Conservation (phyloP, 2,113 vertebrate species). For the Boulengeromyrus knoepffleri region DNA sequence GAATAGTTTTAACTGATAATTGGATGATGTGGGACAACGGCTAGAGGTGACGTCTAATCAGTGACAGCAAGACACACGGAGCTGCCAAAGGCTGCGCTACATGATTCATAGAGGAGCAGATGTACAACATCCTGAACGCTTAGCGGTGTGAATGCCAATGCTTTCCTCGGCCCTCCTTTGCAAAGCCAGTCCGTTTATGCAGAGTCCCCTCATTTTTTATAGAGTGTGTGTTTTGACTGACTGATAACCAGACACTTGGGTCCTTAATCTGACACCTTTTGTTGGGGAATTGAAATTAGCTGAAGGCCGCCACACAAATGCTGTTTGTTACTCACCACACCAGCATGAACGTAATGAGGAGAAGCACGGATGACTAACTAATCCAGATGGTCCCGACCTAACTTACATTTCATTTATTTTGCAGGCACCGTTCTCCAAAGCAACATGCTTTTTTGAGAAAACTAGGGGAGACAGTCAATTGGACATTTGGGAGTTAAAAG, state of each 20-base stretch:
- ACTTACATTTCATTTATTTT: background rate
- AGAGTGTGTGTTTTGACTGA: background rate
- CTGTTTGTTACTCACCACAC: background rate
- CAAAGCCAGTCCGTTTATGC: background rate
- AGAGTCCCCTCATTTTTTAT: background rate
- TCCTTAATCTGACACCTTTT: background rate
- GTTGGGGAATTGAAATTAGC: background rate
- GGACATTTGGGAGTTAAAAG: background rate
- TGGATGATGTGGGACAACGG: conserved; percentile 18
- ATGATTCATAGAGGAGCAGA: conserved; percentile 19
- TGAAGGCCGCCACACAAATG: background rate
- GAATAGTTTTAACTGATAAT: conserved; percentile 11
- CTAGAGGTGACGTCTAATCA: conserved; percentile 27
- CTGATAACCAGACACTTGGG: background rate
- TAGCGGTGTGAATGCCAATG: conserved; percentile 8
- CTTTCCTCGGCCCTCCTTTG: background rate
- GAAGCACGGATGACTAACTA: background rate
- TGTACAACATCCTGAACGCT: conserved; percentile 17
- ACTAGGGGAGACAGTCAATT: background rate
- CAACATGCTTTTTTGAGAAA: background rate
- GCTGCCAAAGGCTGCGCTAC: conserved; percentile 7
- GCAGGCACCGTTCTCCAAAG: background rate
- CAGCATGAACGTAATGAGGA: background rate
- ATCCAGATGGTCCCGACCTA: background rate
- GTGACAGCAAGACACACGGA: conserved; percentile 13